Evolutionary conservation across 2,888 invertebrate genomes (phyloP), one percentile per base, ranked within the genome.

Genomic region (Platycnemis pennipes): DNA sequence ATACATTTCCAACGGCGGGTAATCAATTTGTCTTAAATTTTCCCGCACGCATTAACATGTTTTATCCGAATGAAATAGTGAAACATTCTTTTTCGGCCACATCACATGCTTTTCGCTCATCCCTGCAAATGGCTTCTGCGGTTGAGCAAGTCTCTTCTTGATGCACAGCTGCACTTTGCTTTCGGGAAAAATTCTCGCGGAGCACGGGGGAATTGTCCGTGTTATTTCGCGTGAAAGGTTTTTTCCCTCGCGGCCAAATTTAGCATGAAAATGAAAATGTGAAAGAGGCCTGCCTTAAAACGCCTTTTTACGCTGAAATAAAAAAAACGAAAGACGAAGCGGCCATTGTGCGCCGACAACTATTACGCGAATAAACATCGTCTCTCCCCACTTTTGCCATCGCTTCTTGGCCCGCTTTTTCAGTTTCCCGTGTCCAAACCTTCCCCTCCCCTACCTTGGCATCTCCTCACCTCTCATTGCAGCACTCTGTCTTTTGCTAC

Each of bases 181-280:
- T 63, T 63, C n/a, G 7, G 22, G 63, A 26, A 2, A n/a, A 63
- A 63, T 63, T 26, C 63, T 63, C 26, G n/a, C 63, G n/a, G 63
- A 63, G 63, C 63, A 63, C 63, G n/a, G 63, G n/a, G 7, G 63
- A 63, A 63, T 63, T 22, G 63, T 8, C 22, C n/a, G 63, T 63
- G n/a, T 63, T 63, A 63, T 63, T 63, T 63, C n/a, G 63, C 63
- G 22, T 63, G n/a, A 63, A 63, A 63, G 63, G 63, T 63, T 63
- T 63, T 63, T n/a, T n/a, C 63, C 63, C n/a, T 63, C 22, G 26
- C 63, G 63, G 63, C 63, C 26, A n/a, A 63, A 63, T n/a, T 63
- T 8, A 63, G 63, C 5, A 63, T 63, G 63, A 63, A 63, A 63
- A 63, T 63, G 63, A n/a, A 63, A 63, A 63, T 63, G 63, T n/a